Conservation (phyloP, 2,113 vertebrate genomes). For the Podarcis raffonei region DNA sequence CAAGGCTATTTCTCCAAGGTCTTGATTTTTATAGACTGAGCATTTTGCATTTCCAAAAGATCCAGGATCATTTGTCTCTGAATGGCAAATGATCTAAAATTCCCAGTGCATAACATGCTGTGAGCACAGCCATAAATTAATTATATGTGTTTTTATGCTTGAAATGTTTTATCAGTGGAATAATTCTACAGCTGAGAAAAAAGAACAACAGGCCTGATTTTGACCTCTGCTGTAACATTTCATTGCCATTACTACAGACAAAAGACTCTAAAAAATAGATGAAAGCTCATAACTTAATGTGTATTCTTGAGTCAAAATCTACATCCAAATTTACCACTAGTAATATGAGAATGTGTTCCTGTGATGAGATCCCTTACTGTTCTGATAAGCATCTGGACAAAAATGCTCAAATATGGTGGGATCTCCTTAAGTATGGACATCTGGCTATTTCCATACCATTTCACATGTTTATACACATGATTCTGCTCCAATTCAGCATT, state of each 20-base stretch:
- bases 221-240: neutral
- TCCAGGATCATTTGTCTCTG: slow-evolving; percentile 7
- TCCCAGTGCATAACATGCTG: slow-evolving; percentile 1
- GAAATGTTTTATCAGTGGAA: neutral
- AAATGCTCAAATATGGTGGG: neutral
- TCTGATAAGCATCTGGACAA: neutral
- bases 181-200: slow-evolving; percentile 2
- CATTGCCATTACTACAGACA: neutral
- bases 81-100: slow-evolving; percentile 19
- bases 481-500: neutral
- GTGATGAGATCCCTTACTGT: neutral
- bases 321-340: neutral
- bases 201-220: neutral
- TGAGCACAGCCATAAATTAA: slow-evolving; percentile 14
- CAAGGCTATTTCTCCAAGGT: neutral
- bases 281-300: neutral
- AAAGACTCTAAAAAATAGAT: neutral
- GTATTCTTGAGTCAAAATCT: neutral
- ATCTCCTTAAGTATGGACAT: neutral
- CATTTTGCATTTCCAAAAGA: slow-evolving; percentile 9
- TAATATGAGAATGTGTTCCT: neutral
- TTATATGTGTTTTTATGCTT: slow-evolving; percentile 24
- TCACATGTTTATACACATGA: neutral
- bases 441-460: neutral
- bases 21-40: slow-evolving; percentile 13